Evolutionary conservation across 2,888 invertebrate species (phyloP).

Genomic region (Xanthorhoe designata): DNA sequence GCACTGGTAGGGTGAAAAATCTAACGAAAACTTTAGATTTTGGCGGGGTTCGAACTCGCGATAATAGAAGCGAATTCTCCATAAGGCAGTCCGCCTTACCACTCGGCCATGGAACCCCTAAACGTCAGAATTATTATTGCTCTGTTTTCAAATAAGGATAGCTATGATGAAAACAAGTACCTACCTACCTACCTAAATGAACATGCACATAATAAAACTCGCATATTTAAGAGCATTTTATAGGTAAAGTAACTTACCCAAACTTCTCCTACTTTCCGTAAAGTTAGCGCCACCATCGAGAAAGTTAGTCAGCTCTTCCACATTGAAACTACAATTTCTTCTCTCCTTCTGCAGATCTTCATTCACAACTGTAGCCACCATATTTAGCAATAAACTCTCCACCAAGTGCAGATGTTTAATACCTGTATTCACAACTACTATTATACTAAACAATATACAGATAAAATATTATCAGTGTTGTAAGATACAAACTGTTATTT

Average conservation of each 20-base stretch:
- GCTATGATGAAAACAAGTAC: too few species aligned
- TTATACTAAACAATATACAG: background rate
- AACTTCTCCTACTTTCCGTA: slow-evolving; percentile 86
- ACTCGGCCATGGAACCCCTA: too few species aligned
- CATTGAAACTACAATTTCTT: slow-evolving; percentile 88
- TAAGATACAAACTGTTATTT: background rate
- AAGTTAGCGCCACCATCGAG: slow-evolving; percentile 89
- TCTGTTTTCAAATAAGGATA: too few species aligned
- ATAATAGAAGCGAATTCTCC: too few species aligned
- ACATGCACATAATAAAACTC: background rate
- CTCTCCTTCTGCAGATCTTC: slow-evolving; percentile 89
- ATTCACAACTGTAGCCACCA: slow-evolving; percentile 75
- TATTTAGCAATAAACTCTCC: slow-evolving; percentile 12
- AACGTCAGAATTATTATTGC: too few species aligned
- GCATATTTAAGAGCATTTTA: background rate
- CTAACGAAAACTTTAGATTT: too few species aligned
- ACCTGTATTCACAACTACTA: too few species aligned
- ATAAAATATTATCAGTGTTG: slow-evolving; percentile 5
- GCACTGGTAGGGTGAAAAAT: too few species aligned
- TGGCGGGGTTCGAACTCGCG: too few species aligned
- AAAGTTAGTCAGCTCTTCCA: slow-evolving; percentile 90
- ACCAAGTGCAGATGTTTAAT: background rate
- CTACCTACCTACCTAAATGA: too few species aligned
- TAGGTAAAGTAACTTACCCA: slow-evolving; percentile 56
- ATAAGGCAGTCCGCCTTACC: too few species aligned